Evolutionary conservation across 2,888 invertebrate species (phyloP), one percentile per base, ranked within the genome.

Genomic region (Rhagonycha fulva): DNA sequence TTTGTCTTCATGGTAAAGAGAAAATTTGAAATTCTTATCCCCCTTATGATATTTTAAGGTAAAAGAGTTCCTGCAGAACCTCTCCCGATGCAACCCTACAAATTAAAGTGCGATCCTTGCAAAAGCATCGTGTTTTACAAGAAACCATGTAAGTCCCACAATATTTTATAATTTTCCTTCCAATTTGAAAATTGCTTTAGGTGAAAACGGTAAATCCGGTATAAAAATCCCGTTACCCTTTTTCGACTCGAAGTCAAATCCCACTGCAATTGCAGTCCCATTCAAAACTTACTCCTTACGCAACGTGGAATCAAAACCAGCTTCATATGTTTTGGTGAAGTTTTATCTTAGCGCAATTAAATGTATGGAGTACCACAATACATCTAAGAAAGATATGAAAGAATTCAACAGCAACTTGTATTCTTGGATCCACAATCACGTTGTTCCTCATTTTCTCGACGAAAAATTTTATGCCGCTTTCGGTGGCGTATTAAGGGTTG

Each of bases 241-340:
- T 78, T 89, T 93, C 60, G 91, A 91, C 81, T 91, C 92, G 86
- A 87, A 89, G 63, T 82, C 83, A 2, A 84, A 87, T n/a, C 89
- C 90, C 0, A 87, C 88, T 32, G 88, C 90, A n/a, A 90, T 93
- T 82, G 92, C 92, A 70, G 81, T 93, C 23, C 93, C 93, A 0
- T 89, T 93, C 70, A 91, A 89, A 81, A 84, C 86, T 10, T 87
- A 88, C 72, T 87, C 89, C 23, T 84, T 93, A 63, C 85, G 90
- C 28, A 90, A 90, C 28, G 81, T 89, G 19, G 85, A 85, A 76
- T 84, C 82, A n/a, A 86, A 85, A 72, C 84, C 84, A n/a, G 88
- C 90, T 1, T 87, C 89, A 0, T 88, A 89, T 75, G 83, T 89
- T 14, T 79, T 91, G 23, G 86, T 89, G 24, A 89, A 88, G 71